Conservation (phyloP, 2,888 invertebrate genomes). For the Rhamphomyia laevipes region DNA sequence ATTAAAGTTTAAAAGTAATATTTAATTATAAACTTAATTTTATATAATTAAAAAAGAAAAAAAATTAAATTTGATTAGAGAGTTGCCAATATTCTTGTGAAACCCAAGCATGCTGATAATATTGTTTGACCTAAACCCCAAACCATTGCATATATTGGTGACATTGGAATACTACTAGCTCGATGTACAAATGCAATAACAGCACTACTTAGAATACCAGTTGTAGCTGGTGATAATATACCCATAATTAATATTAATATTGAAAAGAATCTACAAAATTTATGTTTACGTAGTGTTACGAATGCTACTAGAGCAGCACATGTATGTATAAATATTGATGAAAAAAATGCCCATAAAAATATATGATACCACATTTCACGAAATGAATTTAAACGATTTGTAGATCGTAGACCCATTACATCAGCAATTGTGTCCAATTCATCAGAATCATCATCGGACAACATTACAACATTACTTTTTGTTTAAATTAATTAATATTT, state of each 20-base stretch:
- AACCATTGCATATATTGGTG: slow-evolving; percentile 80
- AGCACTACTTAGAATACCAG: slow-evolving; percentile 81
- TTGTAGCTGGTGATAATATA: slow-evolving; percentile 74
- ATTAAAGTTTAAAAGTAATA: too few species aligned
- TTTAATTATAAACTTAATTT: too few species aligned
- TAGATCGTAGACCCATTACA: slow-evolving; percentile 54
- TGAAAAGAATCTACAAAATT: slow-evolving; percentile 89
- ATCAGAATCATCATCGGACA: slow-evolving; percentile 33
- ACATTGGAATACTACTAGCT: slow-evolving; percentile 80
- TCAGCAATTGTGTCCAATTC: slow-evolving; percentile 56
- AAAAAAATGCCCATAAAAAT: slow-evolving; percentile 90
- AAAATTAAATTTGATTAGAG: slow-evolving; percentile 44
- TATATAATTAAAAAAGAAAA: not conserved
- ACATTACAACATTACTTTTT: slow-evolving; percentile 16
- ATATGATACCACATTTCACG: slow-evolving; percentile 96
- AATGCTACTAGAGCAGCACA: slow-evolving; percentile 86
- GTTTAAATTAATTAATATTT: too few species aligned
- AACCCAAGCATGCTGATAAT: slow-evolving; percentile 79
- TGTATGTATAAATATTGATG: slow-evolving; percentile 84
- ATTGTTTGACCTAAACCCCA: slow-evolving; percentile 94
- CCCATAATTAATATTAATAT: slow-evolving; percentile 81
- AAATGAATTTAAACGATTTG: slow-evolving; percentile 56
- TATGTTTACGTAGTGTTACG: slow-evolving; percentile 83
- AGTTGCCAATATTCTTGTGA: slow-evolving; percentile 85
- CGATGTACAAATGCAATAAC: slow-evolving; percentile 89